Conservation (phyloP, 2,888 invertebrate species). For the Eupeodes luniger region DNA sequence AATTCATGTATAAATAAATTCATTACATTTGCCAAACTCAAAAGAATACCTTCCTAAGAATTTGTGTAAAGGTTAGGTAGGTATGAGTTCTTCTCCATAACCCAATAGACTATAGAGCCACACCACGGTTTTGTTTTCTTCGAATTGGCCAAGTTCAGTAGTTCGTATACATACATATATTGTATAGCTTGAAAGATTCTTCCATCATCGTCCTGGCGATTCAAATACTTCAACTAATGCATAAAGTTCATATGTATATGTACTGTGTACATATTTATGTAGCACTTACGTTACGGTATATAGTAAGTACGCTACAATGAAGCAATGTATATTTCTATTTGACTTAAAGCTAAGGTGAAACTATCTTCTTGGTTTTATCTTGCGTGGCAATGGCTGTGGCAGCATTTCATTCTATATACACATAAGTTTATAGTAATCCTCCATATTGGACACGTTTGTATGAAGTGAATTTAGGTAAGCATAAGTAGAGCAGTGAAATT, state of each 20-base stretch:
- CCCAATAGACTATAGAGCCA: too few relatives aligned
- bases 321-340: constrained; percentile 4
- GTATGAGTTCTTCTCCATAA: background rate
- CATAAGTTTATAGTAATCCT: constrained; percentile 27
- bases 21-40: constrained; percentile 34
- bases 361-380: constrained; percentile 46
- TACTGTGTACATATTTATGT: background rate
- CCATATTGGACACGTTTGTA: background rate
- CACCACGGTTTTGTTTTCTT: background rate
- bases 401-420: constrained; percentile 34
- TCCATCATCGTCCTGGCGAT: constrained; percentile 9
- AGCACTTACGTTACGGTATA: background rate
- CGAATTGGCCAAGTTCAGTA: background rate
- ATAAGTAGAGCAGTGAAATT: constrained; percentile 5
- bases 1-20: constrained; percentile 40
- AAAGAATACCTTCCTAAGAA: constrained; percentile 7
- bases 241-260: background rate
- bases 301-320: background rate
- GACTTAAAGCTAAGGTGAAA: constrained; percentile 42
- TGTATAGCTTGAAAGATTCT: background rate
- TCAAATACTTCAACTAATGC: constrained; percentile 12
- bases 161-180: background rate
- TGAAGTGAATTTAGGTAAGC: background rate
- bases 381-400: constrained; percentile 13
- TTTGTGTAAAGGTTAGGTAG: too few relatives aligned